These are phyloP conservation scores for Corythornis madagascariensis DNA, from an alignment of 2,113 vertebrate genomes.

Conservation along the genomic window DNA sequence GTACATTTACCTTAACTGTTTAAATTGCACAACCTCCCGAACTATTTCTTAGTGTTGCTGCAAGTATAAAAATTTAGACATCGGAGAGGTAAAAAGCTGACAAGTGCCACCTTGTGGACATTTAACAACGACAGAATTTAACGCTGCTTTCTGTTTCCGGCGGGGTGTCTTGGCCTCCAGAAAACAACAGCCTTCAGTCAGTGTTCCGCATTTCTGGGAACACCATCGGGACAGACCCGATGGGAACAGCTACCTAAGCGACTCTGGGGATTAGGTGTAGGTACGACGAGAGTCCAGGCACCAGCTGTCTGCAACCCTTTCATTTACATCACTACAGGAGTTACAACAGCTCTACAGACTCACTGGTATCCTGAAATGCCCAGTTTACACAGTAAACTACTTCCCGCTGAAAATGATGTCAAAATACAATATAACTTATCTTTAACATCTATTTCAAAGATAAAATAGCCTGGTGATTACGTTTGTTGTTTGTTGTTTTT, in stretches of 20 bases:
- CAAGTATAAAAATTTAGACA: not conserved
- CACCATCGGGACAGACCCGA: not conserved
- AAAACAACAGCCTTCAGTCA: not conserved
- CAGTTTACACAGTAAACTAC: not conserved
- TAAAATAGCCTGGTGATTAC: not conserved
- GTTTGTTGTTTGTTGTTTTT: not conserved
- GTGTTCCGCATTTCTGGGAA: not conserved
- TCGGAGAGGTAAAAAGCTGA: slow-evolving; percentile 53
- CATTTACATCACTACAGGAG: not conserved
- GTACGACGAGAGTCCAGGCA: not conserved
- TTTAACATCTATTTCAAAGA: not conserved
- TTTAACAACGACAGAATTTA: slow-evolving; percentile 11
- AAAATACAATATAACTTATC: not conserved
- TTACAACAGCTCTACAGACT: not conserved
- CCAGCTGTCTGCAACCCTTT: not conserved
- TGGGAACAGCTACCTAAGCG: not conserved
- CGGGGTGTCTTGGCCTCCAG: not conserved
- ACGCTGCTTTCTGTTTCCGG: not conserved
- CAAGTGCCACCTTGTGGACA: slow-evolving; percentile 81
- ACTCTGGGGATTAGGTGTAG: not conserved
- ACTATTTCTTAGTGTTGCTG: not conserved
- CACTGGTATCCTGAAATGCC: not conserved
- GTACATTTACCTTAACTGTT: not conserved
- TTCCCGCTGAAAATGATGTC: not conserved
- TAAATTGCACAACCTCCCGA: not conserved